Evolutionary conservation across 2,113 vertebrate species (phyloP).

Genomic region (Daubentonia madagascariensis): DNA sequence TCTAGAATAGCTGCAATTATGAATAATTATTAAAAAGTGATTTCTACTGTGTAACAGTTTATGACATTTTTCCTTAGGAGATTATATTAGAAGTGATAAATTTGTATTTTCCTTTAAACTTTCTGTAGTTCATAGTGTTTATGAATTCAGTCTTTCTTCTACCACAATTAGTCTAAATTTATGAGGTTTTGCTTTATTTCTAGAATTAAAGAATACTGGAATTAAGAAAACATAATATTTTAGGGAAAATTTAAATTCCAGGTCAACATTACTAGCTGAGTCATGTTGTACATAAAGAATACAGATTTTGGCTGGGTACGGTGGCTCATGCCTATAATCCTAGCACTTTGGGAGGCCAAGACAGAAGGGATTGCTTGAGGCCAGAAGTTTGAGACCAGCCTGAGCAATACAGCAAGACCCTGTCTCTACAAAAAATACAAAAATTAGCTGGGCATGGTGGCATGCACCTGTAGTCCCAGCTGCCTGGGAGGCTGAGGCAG

Average conservation of each 20-base stretch:
- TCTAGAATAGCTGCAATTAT: background rate
- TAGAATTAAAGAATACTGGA: background rate
- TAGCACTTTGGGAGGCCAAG: too few species aligned
- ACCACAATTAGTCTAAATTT: background rate
- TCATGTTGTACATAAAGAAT: background rate
- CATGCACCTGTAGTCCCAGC: too few species aligned
- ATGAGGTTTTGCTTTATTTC: slow-evolving; percentile 31
- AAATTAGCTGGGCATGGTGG: too few species aligned
- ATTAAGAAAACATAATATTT: slow-evolving; percentile 36
- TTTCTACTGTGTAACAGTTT: background rate
- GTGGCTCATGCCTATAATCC: too few species aligned
- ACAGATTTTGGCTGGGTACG: too few species aligned
- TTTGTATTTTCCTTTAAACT: slow-evolving; percentile 45
- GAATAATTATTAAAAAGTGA: slow-evolving; percentile 24
- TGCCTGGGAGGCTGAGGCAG: too few species aligned
- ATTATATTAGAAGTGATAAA: background rate
- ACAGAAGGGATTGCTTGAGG: too few species aligned
- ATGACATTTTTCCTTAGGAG: background rate
- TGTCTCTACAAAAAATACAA: too few species aligned
- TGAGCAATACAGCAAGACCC: too few species aligned
- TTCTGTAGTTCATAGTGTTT: background rate
- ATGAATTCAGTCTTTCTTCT: background rate
- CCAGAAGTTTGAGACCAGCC: too few species aligned
- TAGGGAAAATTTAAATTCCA: background rate
- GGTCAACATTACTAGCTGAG: background rate